phyloP scores from a whole-genome alignment of 2,113 vertebrate species.

The Oreochromis tanganicae region DNA sequence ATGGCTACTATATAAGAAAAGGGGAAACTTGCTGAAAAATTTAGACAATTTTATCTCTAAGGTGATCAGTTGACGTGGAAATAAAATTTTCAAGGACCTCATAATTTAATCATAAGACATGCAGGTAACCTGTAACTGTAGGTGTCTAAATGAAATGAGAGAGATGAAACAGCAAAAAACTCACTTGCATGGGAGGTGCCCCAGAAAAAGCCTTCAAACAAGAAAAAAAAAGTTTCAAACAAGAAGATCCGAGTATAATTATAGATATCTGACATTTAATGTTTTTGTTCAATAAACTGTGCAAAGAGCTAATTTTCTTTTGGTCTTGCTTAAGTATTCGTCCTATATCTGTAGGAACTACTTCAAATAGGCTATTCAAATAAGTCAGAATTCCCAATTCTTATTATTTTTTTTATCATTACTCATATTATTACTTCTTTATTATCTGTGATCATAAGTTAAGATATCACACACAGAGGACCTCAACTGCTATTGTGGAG shows the following conservation, averaged over 20 bases:
- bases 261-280: neutral
- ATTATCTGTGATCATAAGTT: neutral
- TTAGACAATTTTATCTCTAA: neutral
- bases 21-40: neutral
- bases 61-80: rapidly evolving
- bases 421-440: rapidly evolving
- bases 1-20: rapidly evolving
- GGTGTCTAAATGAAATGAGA: neutral
- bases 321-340: rapidly evolving
- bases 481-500: neutral
- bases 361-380: neutral
- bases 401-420: rapidly evolving
- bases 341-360: neutral
- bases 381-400: rapidly evolving
- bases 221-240: neutral
- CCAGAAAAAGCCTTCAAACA: neutral
- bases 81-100: neutral
- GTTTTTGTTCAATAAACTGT: neutral
- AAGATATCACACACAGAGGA: neutral
- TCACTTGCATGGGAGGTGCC: rapidly evolving
- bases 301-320: neutral
- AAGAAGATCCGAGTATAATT: neutral
- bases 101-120: rapidly evolving
- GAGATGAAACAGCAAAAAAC: neutral
- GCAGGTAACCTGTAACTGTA: neutral